Evolutionary conservation across 2,888 invertebrate genomes (phyloP), one percentile per base, ranked within the genome.

Genomic region (Chironomus riparius): DNA sequence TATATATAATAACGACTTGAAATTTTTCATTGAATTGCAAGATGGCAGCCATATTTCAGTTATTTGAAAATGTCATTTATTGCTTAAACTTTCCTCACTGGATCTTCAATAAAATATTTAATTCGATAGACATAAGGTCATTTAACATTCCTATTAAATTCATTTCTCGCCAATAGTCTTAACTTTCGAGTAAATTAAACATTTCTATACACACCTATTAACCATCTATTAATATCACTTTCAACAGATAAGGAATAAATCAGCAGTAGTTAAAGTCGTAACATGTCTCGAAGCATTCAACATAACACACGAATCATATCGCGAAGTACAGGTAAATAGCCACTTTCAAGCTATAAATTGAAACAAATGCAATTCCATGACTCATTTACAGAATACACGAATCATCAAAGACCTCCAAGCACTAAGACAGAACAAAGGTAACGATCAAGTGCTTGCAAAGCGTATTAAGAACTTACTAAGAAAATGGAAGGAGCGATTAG

Each of bases 241-340:
- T 13, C n/a, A n/a, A 73, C 73, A 73, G 73, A 73, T 73, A 47
- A 73, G 21, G 50, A 73, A 73, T 56, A 13, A 73, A 47, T 18
- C 24, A 10, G 62, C 22, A 22, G 73, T 65, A 15, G 15, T 18
- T 13, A 61, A 73, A 73, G 73, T 73, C 1, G 73, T 73, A 38
- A 15, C 73, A 73, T 73, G 73, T 62, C 73, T 73, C 73, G 73
- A 73, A 22, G 65, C 73, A 73, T 56, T 73, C 73, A 73, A 73
- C 28, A 73, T 73, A 62, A 73, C 73, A 73, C 73, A 62, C 28
- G 73, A 73, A 18, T 73, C 73, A 24, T 73, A 22, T 28, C 61
- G 61, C 22, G 62, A 38, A 24, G 73, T 73, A n/a, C 56, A 50
- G 73, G 73, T 73, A 24, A 62, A 21, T 68, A 10, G 10, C 1